Evolutionary conservation across 2,113 vertebrate genomes (phyloP), one percentile per base, ranked within the genome.

Genomic region (Holacanthus passer): DNA sequence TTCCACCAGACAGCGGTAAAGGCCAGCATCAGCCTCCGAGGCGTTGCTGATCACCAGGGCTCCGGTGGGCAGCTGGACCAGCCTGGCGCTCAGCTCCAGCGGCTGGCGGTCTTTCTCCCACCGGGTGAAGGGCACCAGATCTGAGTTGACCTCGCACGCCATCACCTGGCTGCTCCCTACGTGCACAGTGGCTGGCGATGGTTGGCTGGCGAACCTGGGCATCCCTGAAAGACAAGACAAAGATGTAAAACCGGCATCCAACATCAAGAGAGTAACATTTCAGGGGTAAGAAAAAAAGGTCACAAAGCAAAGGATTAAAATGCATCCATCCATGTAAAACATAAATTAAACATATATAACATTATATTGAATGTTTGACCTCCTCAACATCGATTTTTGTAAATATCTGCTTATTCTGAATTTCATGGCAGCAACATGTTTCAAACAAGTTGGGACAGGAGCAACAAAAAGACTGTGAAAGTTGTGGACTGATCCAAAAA

Each of bases 1-100:
- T 80, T 98, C 98, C 24, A 99, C 92, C 66, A 96, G 1, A 22
- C 98, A 99, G 81, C 97, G 97, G 35, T 99, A 99, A 1, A 96
- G 91, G 1, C 98, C 98, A 0, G 90, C 93, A 32, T 99, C 98
- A 0, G 12, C 41, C 56, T 97, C 96, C 0, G 96, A 96, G 41
- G 94, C 93, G 0, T 98, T 98, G 93, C 93, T 96, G 93, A 99
- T 74, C 17, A 97, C 94, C 48, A 99, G 95, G 2, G 96, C 94
- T 2, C 97, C 98, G 1, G 92, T 92, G 4, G 97, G 95, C 32
- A 99, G 92, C 72, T 94, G 96, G 45, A 96, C 71, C 4, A 96
- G 11, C 60, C 95, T 94, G 5, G 83, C 22, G 29, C 95, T 95
- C 62, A 92, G 83, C 63, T 91, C 75, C 80, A 98, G 84, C 0